Conservation (phyloP, 2,888 invertebrate species). For the Hermaeophaga mercurialis region DNA sequence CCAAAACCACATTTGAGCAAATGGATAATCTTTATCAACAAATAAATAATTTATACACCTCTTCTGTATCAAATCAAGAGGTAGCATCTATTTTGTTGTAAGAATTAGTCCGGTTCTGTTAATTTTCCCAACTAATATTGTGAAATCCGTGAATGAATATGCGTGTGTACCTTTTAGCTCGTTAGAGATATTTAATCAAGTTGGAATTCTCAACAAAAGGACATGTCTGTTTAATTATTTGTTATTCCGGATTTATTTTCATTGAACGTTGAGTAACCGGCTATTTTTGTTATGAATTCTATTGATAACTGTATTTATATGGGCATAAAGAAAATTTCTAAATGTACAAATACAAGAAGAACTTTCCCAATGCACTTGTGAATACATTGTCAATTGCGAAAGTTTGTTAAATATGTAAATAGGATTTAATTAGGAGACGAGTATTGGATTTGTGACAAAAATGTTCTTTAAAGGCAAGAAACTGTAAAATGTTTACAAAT, state of each 20-base stretch:
- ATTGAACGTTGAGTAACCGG: conserved; percentile 11
- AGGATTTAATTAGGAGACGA: too few relatives aligned
- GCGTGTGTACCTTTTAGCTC: conserved; percentile 16
- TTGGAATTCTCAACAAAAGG: conserved; percentile 21
- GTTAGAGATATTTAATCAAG: conserved; percentile 27
- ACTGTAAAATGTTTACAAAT: too few relatives aligned
- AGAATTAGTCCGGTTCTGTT: too few relatives aligned
- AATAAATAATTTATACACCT: too few relatives aligned
- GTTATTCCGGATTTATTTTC: conserved; percentile 24
- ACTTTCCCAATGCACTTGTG: background rate
- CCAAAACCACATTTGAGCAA: too few relatives aligned
- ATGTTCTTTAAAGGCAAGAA: too few relatives aligned
- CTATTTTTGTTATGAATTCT: conserved; percentile 16
- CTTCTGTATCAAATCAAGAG: too few relatives aligned
- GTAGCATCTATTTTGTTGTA: too few relatives aligned
- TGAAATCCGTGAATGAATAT: conserved; percentile 15
- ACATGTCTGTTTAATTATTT: conserved; percentile 25
- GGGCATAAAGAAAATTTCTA: conserved; percentile 10
- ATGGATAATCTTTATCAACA: too few relatives aligned
- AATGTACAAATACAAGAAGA: background rate
- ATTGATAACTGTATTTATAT: background rate
- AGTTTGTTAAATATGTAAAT: too few relatives aligned
- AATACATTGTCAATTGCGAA: too few relatives aligned
- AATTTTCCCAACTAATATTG: background rate
- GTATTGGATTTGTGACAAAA: too few relatives aligned